Evolutionary conservation across 2,888 invertebrate species (phyloP).

Genomic region (Lepas anatifera): DNA sequence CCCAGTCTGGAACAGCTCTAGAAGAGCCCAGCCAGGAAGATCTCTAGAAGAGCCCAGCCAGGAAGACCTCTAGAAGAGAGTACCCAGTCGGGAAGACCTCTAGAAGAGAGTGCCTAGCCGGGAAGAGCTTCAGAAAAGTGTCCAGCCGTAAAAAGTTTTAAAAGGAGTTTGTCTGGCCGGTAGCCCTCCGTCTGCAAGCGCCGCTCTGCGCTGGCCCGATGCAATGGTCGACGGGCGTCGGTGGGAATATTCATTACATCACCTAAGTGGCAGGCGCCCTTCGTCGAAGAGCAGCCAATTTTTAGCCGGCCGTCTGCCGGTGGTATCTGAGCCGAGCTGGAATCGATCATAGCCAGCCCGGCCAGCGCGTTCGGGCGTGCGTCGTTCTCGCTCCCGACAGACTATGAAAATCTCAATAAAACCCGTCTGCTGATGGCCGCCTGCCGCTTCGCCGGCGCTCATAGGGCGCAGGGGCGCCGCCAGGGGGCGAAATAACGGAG

Average conservation of each 20-base stretch:
- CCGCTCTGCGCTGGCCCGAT: no score
- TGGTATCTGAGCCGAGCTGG: neutral
- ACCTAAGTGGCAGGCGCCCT: neutral
- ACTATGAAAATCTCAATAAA: neutral
- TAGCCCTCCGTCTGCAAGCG: no score
- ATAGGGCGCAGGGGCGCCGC: slow-evolving; percentile 16
- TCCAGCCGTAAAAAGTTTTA: no score
- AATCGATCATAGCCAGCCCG: neutral
- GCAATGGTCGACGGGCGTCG: neutral
- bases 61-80: no score
- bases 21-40: no score
- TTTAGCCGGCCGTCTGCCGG: neutral
- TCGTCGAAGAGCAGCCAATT: neutral
- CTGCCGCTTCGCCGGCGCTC: neutral
- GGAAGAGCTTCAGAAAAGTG: no score
- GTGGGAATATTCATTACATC: neutral
- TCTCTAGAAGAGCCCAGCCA: no score
- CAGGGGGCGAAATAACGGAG: no score
- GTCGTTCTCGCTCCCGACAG: neutral
- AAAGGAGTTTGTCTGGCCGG: no score
- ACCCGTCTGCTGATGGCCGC: neutral
- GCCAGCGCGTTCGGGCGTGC: neutral
- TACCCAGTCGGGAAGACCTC: no score
- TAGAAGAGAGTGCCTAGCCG: no score
- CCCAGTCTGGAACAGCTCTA: no score